Evolutionary conservation across 2,797 vertebrate genomes (phyloP), one percentile per base, ranked within the genome.

Genomic region (Melanotaenia pygmaea): DNA sequence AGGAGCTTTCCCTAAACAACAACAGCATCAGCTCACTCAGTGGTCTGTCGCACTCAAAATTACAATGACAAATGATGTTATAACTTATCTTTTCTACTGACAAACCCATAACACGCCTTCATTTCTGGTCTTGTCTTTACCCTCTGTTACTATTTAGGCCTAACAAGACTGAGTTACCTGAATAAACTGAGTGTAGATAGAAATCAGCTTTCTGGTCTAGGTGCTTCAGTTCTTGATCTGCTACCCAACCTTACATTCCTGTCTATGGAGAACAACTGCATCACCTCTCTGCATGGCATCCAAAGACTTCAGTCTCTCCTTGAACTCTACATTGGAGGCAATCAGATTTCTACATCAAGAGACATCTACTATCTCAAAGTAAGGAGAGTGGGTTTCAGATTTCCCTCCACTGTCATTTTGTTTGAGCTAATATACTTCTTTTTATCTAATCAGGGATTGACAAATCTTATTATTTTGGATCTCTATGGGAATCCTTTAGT

Each of bases 281-380:
- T 98, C 82, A 85, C 77, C 5, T 96, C 95, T 38, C 73, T 96
- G 77, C 80, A 86, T 22, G 95, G 94, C 64, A 87, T 96, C 83
- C 95, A 96, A 22, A 95, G 93, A 87, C 88, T 82, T 59, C 82
- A 72, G 30, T 92, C 91, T 2, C 92, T 98, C 47, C 89, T 95
- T 16, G 95, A 97, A 84, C 91, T 98, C 24, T 97, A 95, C 54
- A 70, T 95, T 4, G 94, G 94, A 84, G 94, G 94, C 84, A 98
- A 97, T 88, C 89, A 91, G 26, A 94, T 97, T 83, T 91, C 89
- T 73, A 88, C 89, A 11, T 96, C 94, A 32, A 91, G 94, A 77
- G 95, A 98, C 59, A 94, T 97, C 74, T 94, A 94, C 88, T 87
- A 93, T 76, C 88, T 98, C 65, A 98, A 97, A 94, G 96, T 96